Percentiles rank a stretch among this genome's conserved stretches.
phyloP scores from a whole-genome alignment of 2,113 vertebrate genomes.

The Gallinago paraguaiae region DNA sequence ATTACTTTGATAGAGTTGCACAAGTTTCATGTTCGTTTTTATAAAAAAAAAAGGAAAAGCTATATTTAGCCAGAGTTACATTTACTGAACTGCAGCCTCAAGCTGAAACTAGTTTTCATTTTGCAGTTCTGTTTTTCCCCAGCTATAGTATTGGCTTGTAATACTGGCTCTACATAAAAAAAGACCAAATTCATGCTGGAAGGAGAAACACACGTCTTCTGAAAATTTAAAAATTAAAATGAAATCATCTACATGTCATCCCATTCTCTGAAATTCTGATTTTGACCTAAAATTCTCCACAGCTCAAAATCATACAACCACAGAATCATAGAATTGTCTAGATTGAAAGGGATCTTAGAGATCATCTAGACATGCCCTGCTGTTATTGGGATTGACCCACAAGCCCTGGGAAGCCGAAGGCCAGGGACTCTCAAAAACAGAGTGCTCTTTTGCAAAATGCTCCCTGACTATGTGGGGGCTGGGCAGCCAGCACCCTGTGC shows the following conservation, averaged over 20 bases:
- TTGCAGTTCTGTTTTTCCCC: not conserved
- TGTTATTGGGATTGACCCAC: no score
- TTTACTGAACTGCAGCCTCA: not conserved
- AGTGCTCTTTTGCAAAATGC: no score
- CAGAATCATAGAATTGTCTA: no score
- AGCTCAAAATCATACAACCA: not conserved
- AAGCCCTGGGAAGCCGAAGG: no score
- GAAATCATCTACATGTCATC: not conserved
- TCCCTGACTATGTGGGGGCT: no score
- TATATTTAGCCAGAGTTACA: not conserved
- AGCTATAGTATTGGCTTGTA: not conserved
- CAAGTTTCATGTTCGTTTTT: not conserved
- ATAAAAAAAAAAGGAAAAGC: not conserved
- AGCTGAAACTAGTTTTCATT: slow-evolving; percentile 2
- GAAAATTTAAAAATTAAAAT: not conserved
- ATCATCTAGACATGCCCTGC: no score
- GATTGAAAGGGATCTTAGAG: no score
- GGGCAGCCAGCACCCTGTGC: no score
- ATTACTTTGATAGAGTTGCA: not conserved
- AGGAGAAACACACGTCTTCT: not conserved
- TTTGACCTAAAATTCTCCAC: not conserved
- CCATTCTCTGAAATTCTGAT: not conserved
- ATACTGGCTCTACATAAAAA: not conserved
- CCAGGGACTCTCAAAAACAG: no score
- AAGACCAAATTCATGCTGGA: not conserved